Base-by-base conservation (phyloP, 2,113 vertebrate species). In the Cryptotis parvus region DNA sequence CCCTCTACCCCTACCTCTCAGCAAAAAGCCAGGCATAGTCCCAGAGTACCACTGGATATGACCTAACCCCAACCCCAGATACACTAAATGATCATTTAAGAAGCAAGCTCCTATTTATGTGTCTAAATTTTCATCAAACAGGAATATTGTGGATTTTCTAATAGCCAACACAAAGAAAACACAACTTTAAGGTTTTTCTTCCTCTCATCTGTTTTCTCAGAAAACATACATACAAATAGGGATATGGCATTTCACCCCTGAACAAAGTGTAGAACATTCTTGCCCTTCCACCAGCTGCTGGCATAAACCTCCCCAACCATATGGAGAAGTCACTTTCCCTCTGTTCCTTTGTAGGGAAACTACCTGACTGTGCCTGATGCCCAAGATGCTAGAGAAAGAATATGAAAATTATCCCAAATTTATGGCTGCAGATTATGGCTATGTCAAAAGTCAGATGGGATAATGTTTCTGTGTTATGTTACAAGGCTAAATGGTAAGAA, bases 371-470 rank as follows among this genome's bases (percentile, higher is more conserved):
- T 70, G 9, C 55, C 61, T n/a, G 33, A 39, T 58, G 22, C 14
- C 31, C 75, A 74, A 29, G 22, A 41, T 85, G 16, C 84, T 43
- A 69, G 63, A n/a, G 80, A 95, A 94, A 73, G 93, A 94, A 76
- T 33, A 9, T 80, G 58, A 95, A 82, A 94, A 35, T 35, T 61
- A 91, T 55, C 72, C 82, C 49, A 86, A 74, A 35, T 22, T 49
- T 41, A 49, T 41, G 55, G 16, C 43, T 86, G 55, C 63, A 77
- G 74, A 65, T 74, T 45, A 37, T 72, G 68, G 78, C 52, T 33
- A 26, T 49, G 35, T 78, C 88, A 76, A 79, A 90, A 94, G n/a
- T 88, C 87, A 88, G 72, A 84, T 76, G 61, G 85, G 76, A 93
- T 86, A 68, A 73, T 37, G 76, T 86, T 70, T 94, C 88, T 86